Percentiles rank a stretch among this genome's conserved stretches.
phyloP scores from a whole-genome alignment of 2,888 invertebrate genomes.

The Pelosia muscerda region DNA sequence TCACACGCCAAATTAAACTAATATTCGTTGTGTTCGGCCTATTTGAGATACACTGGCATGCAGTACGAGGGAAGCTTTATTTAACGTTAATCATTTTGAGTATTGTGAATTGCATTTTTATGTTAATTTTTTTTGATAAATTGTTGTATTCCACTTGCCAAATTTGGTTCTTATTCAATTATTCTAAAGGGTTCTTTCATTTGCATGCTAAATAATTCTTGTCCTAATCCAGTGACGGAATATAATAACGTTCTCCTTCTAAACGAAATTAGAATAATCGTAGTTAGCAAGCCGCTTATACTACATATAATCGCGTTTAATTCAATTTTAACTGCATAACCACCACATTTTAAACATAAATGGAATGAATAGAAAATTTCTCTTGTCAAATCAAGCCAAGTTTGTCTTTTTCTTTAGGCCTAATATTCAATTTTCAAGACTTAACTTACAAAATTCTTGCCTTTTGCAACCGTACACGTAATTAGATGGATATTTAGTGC shows the following conservation, averaged over 20 bases:
- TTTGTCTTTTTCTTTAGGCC: too few species aligned
- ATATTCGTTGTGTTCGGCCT: slow-evolving; percentile 48
- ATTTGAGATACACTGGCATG: slow-evolving; percentile 45
- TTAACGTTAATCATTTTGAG: slow-evolving; percentile 31
- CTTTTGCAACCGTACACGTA: too few species aligned
- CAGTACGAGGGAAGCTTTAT: slow-evolving; percentile 18
- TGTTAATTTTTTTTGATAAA: slow-evolving; percentile 18
- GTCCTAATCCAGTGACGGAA: background rate
- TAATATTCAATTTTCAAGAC: too few species aligned
- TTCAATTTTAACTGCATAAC: too few species aligned
- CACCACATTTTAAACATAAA: too few species aligned
- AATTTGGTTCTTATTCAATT: slow-evolving; percentile 3
- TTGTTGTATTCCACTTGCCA: background rate
- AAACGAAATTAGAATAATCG: background rate
- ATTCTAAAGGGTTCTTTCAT: background rate
- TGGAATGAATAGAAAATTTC: too few species aligned
- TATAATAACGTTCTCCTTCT: background rate
- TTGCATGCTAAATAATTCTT: background rate
- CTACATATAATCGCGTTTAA: background rate
- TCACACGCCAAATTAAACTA: slow-evolving; percentile 72
- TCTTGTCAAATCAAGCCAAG: too few species aligned
- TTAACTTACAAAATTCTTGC: too few species aligned
- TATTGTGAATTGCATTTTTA: slow-evolving; percentile 32
- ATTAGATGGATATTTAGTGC: too few species aligned
- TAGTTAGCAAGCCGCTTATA: background rate